Evolutionary conservation across 2,797 vertebrate species (phyloP).

Genomic region (Smutsia gigantea): DNA sequence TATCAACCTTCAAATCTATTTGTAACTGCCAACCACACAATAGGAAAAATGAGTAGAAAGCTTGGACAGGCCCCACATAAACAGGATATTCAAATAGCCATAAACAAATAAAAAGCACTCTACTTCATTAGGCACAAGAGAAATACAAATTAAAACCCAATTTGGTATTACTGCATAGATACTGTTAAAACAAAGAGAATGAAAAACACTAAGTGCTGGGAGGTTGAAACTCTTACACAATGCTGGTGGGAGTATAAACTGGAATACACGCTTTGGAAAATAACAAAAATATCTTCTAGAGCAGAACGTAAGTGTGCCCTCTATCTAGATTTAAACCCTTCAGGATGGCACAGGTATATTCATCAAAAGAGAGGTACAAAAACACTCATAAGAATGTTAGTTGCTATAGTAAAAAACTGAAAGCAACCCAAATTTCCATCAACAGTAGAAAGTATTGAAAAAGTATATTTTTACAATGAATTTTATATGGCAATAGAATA

Average conservation of each 20-base stretch:
- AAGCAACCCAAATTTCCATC: neutral
- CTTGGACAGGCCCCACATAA: neutral
- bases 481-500: neutral
- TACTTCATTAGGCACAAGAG: neutral
- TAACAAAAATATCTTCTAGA: neutral
- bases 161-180: neutral
- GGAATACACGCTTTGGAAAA: neutral
- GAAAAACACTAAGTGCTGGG: neutral
- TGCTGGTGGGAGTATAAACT: neutral
- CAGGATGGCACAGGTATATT: neutral
- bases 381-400: neutral
- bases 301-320: neutral
- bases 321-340: neutral
- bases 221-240: neutral
- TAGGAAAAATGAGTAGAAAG: neutral
- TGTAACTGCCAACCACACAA: neutral
- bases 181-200: neutral
- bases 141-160: conserved; percentile 16
- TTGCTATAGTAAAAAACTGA: neutral
- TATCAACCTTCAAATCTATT: neutral
- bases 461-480: neutral
- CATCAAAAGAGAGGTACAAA: neutral
- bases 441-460: neutral
- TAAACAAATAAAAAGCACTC: conserved; percentile 7
- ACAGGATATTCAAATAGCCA: neutral